Evolutionary conservation across 2,888 invertebrate genomes (phyloP), one percentile per base, ranked within the genome.

Genomic region (Aproaerema taeniolella): DNA sequence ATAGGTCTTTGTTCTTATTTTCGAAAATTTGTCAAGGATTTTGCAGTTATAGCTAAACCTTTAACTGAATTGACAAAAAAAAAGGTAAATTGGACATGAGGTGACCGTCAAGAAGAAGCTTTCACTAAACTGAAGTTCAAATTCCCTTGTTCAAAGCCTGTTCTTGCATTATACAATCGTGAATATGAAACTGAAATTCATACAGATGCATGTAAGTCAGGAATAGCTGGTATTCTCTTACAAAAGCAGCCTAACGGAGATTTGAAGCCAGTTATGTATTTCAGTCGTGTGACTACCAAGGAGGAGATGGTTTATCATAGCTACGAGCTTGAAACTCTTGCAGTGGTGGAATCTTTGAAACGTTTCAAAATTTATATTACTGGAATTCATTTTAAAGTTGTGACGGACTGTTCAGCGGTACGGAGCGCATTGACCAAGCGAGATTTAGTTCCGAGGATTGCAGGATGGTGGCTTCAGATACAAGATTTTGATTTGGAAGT

Each of bases 291-390:
- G 1, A 58, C 58, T 0, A 46, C 45, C 16, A 31, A 15, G 2
- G 53, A 53, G n/a, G 59, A 60, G 58, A 35, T 39, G 2, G 32
- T 45, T 1, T 65, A 55, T 38, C 55, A 53, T 57, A 68, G 42
- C 50, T 68, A 64, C 40, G 63, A 68, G 28, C 43, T 68, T 1
- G 43, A 68, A 38, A 62, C 63, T 0, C 38, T 66, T 3, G 61
- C 62, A 0, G 36, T 41, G 9, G 39, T 32, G 1, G 32, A 39
- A 24, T 33, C 33, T 1, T 24, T 33, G 9, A 20, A 24, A 2
- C 20, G 33, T 9, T 33, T 33, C 7, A 20, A 24, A 6, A 13
- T 24, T 11, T 33, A 33, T 33, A 17, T 33, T 1, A 5, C 1
- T 10, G 31, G 10, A 10, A 31, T 8, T 2, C 2, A 16, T 1